phyloP scores from a whole-genome alignment of 53 echinoderm and acorn worm genomes.

The Actinopyga echinites region DNA sequence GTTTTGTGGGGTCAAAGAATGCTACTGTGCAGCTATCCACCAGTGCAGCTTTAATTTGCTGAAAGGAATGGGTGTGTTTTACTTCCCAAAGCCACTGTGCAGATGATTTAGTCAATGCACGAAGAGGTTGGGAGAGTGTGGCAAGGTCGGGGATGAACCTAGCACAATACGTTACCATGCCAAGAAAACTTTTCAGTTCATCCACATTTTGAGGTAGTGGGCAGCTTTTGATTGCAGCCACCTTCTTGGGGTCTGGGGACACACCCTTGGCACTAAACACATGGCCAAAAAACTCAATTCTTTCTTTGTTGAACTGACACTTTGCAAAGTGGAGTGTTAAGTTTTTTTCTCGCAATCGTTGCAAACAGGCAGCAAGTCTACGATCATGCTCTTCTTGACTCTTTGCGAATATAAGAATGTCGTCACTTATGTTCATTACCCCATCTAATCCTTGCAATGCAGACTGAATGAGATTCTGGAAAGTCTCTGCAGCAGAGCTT shows the following conservation, averaged over 20 bases:
- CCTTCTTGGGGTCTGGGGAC: slow-evolving; percentile 52
- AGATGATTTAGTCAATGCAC: not conserved
- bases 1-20: slow-evolving; percentile 39
- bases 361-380: slow-evolving; percentile 34
- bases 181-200: slow-evolving; percentile 58
- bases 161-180: slow-evolving; percentile 56
- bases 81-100: too few species aligned
- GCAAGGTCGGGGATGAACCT: slow-evolving; percentile 56
- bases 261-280: slow-evolving; percentile 52
- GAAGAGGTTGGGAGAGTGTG: slow-evolving; percentile 51
- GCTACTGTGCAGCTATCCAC: not conserved
- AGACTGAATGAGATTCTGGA: slow-evolving; percentile 63
- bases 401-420: slow-evolving; percentile 56
- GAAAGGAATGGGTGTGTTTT: not conserved
- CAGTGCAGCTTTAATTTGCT: not conserved
- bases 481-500: slow-evolving; percentile 55
- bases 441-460: slow-evolving; percentile 52
- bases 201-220: slow-evolving; percentile 43
- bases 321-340: too few species aligned
- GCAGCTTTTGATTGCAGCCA: slow-evolving; percentile 39
- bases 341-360: slow-evolving; percentile 46
- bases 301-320: slow-evolving; percentile 41
- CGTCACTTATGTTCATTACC: slow-evolving; percentile 70
- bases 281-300: slow-evolving; percentile 58
- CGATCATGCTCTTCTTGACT: slow-evolving; percentile 53